phyloP scores from a whole-genome alignment of 1,140 invertebrate species.

The Pissodes strobi region DNA sequence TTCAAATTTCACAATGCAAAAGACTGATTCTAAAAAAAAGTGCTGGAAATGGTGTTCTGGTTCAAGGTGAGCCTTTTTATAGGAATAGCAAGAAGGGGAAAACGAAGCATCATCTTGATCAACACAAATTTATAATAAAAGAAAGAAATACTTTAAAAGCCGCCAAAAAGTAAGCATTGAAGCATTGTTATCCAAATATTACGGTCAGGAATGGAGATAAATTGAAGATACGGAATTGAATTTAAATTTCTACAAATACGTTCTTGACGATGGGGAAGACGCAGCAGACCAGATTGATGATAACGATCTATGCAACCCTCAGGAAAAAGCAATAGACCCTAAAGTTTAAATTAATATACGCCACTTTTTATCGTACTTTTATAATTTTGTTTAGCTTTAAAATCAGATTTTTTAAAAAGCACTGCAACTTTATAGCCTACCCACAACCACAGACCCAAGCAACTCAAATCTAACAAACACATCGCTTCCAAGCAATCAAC shows the following conservation, averaged over 20 bases:
- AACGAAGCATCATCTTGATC: too few species aligned
- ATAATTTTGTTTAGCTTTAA: too few species aligned
- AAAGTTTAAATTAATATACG: background rate
- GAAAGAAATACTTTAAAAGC: background rate
- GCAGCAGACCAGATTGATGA: background rate
- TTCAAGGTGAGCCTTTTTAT: too few species aligned
- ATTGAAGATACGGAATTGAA: too few species aligned
- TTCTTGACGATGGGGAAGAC: too few species aligned
- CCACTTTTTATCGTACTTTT: too few species aligned
- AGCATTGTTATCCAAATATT: background rate
- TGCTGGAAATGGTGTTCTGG: background rate
- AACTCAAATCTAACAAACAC: background rate
- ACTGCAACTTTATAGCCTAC: too few species aligned
- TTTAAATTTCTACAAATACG: background rate
- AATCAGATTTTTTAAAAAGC: too few species aligned
- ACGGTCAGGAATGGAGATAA: conserved; percentile 10
- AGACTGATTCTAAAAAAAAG: conserved; percentile 20
- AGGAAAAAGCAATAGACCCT: too few species aligned
- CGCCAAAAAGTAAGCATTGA: background rate
- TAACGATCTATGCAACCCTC: too few species aligned
- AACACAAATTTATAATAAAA: conserved; percentile 7
- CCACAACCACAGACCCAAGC: background rate
- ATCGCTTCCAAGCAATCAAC: too few species aligned
- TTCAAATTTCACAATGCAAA: too few species aligned
- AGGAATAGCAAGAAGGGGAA: background rate